Percentiles rank a stretch among this genome's conserved stretches.
Conservation (phyloP, 2,113 vertebrate species). For the Pygoscelis antarcticus region DNA sequence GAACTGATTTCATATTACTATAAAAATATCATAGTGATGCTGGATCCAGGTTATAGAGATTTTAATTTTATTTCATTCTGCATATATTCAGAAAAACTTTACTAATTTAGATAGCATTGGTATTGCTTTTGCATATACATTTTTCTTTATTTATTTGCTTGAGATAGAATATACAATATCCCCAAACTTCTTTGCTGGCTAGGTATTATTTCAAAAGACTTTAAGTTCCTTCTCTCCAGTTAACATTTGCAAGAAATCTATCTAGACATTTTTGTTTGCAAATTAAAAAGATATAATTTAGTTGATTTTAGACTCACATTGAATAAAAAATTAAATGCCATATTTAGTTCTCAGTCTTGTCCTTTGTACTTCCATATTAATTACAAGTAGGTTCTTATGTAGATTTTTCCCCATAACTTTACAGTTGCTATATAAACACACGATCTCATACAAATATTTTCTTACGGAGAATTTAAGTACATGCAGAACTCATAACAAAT, state of each 20-base stretch:
- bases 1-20: neutral
- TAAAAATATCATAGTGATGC: neutral
- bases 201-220: neutral
- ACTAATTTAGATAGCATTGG: neutral
- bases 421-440: neutral
- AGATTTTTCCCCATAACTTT: neutral
- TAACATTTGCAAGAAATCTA: neutral
- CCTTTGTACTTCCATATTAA: neutral
- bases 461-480: neutral
- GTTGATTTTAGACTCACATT: neutral
- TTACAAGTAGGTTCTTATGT: neutral
- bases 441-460: neutral
- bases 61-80: neutral
- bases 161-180: neutral
- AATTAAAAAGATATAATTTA: neutral
- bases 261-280: neutral
- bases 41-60: neutral
- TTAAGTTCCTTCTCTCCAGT: neutral
- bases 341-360: neutral
- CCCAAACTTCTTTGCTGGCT: neutral
- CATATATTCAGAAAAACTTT: neutral
- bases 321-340: neutral
- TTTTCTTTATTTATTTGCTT: neutral
- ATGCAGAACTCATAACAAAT: neutral
- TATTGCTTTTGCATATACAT: neutral